These are phyloP conservation scores for Lycaena phlaeas DNA, from an alignment of 2,888 invertebrate genomes.

Conservation along the genomic window DNA sequence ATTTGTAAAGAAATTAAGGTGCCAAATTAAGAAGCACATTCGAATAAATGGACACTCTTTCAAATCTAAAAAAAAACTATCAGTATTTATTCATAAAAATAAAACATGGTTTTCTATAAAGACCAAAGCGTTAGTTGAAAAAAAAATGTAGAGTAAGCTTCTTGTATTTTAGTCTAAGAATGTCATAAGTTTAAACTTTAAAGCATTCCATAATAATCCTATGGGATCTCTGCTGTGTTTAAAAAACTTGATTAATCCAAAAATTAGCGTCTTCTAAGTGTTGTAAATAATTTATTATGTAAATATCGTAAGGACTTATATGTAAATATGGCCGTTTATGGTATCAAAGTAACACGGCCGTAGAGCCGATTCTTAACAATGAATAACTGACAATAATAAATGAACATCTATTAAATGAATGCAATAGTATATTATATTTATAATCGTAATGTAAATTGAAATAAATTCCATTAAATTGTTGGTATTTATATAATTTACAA, in stretches of 20 bases:
- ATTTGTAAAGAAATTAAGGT: neutral
- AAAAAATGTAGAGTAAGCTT: conserved; percentile 32
- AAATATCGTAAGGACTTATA: conserved; percentile 35
- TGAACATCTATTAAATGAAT: conserved; percentile 45
- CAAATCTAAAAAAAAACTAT: conserved; percentile 1
- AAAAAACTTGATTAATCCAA: conserved; percentile 61
- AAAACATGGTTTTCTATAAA: neutral
- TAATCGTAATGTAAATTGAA: conserved; percentile 3
- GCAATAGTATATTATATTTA: conserved; percentile 27
- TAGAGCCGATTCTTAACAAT: conserved; percentile 26
- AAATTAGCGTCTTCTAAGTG: conserved; percentile 37
- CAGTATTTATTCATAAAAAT: conserved; percentile 4
- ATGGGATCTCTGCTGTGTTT: conserved; percentile 71
- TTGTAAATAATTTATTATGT: conserved; percentile 40
- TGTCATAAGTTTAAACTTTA: conserved; percentile 58
- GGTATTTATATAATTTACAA: conserved; percentile 13
- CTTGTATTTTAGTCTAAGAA: conserved; percentile 43
- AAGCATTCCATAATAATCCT: conserved; percentile 67
- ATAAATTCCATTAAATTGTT: conserved; percentile 12
- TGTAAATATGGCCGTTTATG: conserved; percentile 53
- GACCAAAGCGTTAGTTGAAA: conserved; percentile 13
- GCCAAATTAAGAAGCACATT: neutral
- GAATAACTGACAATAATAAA: conserved; percentile 62
- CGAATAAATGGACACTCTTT: neutral
- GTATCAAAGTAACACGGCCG: conserved; percentile 3